Base-by-base conservation (phyloP, 2,888 invertebrate species). In the Ichneumoninae sp. region DNA sequence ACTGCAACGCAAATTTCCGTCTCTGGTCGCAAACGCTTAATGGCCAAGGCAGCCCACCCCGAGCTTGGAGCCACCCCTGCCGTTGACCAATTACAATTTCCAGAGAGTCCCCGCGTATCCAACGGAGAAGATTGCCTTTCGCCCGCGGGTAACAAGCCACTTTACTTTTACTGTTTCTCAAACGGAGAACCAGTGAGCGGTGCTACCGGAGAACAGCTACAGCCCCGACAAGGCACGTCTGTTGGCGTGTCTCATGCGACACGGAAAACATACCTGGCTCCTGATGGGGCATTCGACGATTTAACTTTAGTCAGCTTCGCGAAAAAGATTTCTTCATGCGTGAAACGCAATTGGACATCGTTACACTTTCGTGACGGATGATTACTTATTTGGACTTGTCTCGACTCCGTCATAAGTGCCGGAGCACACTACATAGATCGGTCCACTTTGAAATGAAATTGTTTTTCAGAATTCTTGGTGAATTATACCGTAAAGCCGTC, bases 51-150 rank as follows among this genome's bases (percentile, higher is more conserved):
- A 57, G 1, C 57, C 57, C 8, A 10, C 54, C 50, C 52, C 74
- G 40, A 54, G 44, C 40, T 22, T 2, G 52, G 33, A 62, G 33
- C 57, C 16, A 36, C 47, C 69, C 30, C 52, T 47, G 19, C 44
- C 72, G 80, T 84, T 84, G 84, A 84, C 84, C 84, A 84, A 84
- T 82, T 84, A 84, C 84, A 84, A 82, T 84, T 84, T 84, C 79
- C 79, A 66, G 66, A 50, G 66, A 75, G 79, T 82, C 52, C 66
- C 68, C 82, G 60, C 79, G 84, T 82, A 82, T 79, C 78, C 81
- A 62, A 79, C 57, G 75, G 71, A 72, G 82, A 82, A 84, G 71
- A 84, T 84, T 84, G 84, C 79, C 82, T 76, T 84, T 75, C 82
- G 78, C 78, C 74, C 81, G 65, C 70, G 71, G 84, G 66, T 82